Conservation (phyloP, 2,113 vertebrate species). For the Clarias macrocephalus region DNA sequence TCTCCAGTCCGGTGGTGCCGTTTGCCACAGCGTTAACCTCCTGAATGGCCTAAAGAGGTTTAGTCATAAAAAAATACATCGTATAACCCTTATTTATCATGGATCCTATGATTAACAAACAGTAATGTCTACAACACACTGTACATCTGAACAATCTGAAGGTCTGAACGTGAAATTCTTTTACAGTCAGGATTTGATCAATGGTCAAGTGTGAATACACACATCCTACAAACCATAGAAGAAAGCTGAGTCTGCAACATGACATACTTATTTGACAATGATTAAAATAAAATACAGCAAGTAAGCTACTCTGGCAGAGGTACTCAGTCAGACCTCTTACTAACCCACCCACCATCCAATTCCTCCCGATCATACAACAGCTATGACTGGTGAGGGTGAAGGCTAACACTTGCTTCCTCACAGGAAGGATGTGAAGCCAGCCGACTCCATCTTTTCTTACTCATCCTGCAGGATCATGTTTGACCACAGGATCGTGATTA, state of each 20-base stretch:
- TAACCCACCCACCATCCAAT: background rate
- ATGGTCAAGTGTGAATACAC: background rate
- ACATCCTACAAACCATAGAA: background rate
- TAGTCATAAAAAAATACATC: background rate
- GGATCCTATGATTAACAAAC: background rate
- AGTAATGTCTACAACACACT: background rate
- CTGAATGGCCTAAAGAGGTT: conserved; percentile 81
- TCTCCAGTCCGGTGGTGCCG: conserved; percentile 67
- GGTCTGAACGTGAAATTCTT: background rate
- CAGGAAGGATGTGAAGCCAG: background rate
- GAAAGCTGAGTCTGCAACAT: background rate
- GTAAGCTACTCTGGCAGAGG: background rate
- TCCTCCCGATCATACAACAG: background rate
- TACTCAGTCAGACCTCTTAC: background rate
- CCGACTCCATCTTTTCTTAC: background rate
- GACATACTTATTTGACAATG: background rate
- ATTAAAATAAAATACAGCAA: background rate
- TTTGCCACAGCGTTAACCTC: conserved; percentile 77
- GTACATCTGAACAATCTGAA: background rate
- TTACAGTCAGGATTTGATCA: background rate
- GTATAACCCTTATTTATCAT: background rate
- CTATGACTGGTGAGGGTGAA: background rate
- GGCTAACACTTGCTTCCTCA: background rate
- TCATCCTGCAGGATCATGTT: background rate
- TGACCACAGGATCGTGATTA: background rate